These are phyloP conservation scores for Peromyscus leucopus DNA, from an alignment of 2,113 vertebrate genomes.

Conservation along the genomic window DNA sequence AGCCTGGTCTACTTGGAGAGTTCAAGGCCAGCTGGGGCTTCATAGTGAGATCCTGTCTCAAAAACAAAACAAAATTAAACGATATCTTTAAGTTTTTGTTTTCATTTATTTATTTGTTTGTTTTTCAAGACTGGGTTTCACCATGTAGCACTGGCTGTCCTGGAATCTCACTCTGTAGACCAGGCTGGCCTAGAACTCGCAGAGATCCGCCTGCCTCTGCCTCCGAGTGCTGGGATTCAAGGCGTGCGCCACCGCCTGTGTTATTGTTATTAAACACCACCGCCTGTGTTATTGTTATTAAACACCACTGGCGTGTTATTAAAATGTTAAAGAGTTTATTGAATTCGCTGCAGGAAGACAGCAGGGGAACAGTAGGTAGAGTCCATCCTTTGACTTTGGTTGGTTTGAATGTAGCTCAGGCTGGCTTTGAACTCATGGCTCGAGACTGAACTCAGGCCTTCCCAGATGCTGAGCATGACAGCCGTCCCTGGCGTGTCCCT, in stretches of 20 bases:
- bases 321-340: background rate
- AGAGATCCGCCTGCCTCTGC: background rate
- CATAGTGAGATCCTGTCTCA: background rate
- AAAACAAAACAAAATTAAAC: background rate
- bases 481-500: too few relatives aligned
- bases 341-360: background rate
- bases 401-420: background rate
- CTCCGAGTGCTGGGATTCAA: background rate
- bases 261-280: background rate
- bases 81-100: background rate
- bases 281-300: too few relatives aligned
- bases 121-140: background rate
- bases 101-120: background rate
- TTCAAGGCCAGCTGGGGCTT: too few relatives aligned
- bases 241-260: background rate
- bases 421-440: background rate
- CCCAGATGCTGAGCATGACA: background rate
- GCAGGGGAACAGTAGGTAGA: too few relatives aligned
- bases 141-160: background rate
- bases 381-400: background rate
- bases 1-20: background rate
- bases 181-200: background rate
- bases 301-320: background rate
- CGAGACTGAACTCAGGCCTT: background rate
- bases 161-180: background rate